These are phyloP conservation scores for Cryptus armator DNA, from an alignment of 2,888 invertebrate species.

Conservation along the genomic window DNA sequence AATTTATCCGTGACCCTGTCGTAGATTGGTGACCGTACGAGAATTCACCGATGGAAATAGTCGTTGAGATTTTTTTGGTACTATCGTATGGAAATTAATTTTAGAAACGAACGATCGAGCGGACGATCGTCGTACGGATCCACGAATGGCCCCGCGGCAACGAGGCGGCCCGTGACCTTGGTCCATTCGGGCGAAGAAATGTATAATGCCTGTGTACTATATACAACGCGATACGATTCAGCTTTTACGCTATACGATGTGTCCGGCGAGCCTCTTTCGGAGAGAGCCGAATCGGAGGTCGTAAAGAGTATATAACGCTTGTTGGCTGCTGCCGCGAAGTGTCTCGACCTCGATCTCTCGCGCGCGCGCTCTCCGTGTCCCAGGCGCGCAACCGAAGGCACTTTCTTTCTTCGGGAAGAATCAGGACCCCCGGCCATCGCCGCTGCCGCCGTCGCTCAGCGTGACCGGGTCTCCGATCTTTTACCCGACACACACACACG, in stretches of 20 bases:
- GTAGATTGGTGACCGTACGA: conserved; percentile 32
- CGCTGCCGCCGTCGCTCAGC: conserved; percentile 44
- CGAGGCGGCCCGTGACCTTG: conserved; percentile 73
- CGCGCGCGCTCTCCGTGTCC: conserved; percentile 42
- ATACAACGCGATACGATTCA: background rate
- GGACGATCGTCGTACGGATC: conserved; percentile 53
- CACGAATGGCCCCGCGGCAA: conserved; percentile 50
- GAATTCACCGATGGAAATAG: conserved; percentile 8
- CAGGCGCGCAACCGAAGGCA: conserved; percentile 67
- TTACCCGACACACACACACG: conserved; percentile 15
- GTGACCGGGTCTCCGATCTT: conserved; percentile 49
- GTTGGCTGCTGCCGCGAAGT: conserved; percentile 61
- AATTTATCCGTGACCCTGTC: conserved; percentile 52
- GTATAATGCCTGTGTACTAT: background rate
- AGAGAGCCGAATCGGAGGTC: conserved; percentile 67
- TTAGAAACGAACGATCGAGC: conserved; percentile 69
- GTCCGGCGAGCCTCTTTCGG: conserved; percentile 31
- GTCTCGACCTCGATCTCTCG: conserved; percentile 76
- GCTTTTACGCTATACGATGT: conserved; percentile 15
- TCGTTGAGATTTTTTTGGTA: conserved; percentile 15
- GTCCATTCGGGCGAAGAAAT: conserved; percentile 18
- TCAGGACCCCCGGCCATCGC: conserved; percentile 62
- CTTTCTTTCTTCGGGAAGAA: conserved; percentile 77
- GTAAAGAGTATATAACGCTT: conserved; percentile 65
- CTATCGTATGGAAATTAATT: conserved; percentile 65